These are phyloP conservation scores for Leucoraja ocellata DNA, from an alignment of 2,797 vertebrate species.

Conservation along the genomic window DNA sequence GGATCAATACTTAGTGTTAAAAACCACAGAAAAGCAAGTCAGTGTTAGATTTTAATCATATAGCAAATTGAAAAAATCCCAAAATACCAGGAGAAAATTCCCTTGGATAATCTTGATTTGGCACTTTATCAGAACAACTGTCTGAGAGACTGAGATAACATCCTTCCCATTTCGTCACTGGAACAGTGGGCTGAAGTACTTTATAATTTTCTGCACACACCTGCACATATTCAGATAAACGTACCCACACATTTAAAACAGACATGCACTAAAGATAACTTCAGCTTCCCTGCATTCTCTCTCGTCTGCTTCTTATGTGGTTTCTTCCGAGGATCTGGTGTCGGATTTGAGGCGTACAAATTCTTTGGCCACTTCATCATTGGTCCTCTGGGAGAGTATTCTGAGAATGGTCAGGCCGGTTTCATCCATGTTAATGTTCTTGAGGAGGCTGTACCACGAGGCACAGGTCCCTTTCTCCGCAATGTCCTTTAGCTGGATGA, in stretches of 20 bases:
- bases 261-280: constrained; percentile 73
- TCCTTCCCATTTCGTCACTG: constrained; percentile 68
- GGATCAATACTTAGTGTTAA: constrained; percentile 15
- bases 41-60: constrained; percentile 22
- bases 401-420: constrained; percentile 89
- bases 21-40: constrained; percentile 33
- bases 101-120: constrained; percentile 68
- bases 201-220: constrained; percentile 89
- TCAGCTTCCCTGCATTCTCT: constrained; percentile 32
- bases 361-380: constrained; percentile 92
- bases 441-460: constrained; percentile 76
- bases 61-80: constrained; percentile 30
- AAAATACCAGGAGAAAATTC: constrained; percentile 33
- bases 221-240: constrained; percentile 80
- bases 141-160: constrained; percentile 79
- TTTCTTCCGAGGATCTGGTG: constrained; percentile 78
- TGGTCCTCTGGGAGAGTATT: constrained; percentile 94
- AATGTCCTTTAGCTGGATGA: constrained; percentile 78
- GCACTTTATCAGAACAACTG: constrained; percentile 95
- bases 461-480: constrained; percentile 71
- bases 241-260: constrained; percentile 92
- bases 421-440: constrained; percentile 76
- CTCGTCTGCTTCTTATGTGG: constrained; percentile 47
- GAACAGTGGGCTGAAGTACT: constrained; percentile 77
- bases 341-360: constrained; percentile 95